phyloP scores from a whole-genome alignment of 2,888 invertebrate genomes.

The Zygothrica quintamaculata region DNA sequence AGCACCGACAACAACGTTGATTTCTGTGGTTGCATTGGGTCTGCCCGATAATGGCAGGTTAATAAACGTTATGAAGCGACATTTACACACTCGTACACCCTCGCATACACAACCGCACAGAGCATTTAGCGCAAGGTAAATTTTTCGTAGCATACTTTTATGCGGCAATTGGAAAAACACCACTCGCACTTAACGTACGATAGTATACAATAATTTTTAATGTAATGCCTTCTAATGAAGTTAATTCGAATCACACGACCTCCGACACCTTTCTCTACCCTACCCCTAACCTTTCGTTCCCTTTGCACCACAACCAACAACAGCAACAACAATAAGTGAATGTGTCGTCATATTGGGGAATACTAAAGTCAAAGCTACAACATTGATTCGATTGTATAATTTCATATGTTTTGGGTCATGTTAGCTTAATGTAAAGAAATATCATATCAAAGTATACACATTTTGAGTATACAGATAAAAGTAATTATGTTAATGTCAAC shows the following conservation, averaged over 20 bases:
- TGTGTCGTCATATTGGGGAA: too few species aligned
- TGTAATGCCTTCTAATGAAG: slow-evolving; percentile 39
- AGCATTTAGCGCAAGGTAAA: neutral
- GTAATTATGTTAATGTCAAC: slow-evolving; percentile 3
- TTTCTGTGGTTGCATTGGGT: slow-evolving; percentile 42
- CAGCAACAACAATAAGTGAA: too few species aligned
- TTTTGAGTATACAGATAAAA: too few species aligned
- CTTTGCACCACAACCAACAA: too few species aligned
- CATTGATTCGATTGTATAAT: too few species aligned
- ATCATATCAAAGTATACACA: too few species aligned
- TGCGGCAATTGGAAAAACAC: slow-evolving; percentile 23
- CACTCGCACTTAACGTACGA: slow-evolving; percentile 14
- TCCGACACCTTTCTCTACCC: too few species aligned
- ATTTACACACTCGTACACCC: slow-evolving; percentile 37
- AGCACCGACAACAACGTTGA: slow-evolving; percentile 8
- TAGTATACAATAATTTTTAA: slow-evolving; percentile 37
- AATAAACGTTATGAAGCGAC: slow-evolving; percentile 74
- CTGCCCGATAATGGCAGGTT: slow-evolving; percentile 68
- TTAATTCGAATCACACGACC: slow-evolving; percentile 7
- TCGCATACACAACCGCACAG: slow-evolving; percentile 1
- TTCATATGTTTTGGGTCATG: neutral
- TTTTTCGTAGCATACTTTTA: slow-evolving; percentile 15
- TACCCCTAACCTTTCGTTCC: too few species aligned
- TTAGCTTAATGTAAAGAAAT: neutral
- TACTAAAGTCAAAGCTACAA: too few species aligned